Conservation (phyloP, 2,113 vertebrate genomes). For the Genyomyrus donnyi region DNA sequence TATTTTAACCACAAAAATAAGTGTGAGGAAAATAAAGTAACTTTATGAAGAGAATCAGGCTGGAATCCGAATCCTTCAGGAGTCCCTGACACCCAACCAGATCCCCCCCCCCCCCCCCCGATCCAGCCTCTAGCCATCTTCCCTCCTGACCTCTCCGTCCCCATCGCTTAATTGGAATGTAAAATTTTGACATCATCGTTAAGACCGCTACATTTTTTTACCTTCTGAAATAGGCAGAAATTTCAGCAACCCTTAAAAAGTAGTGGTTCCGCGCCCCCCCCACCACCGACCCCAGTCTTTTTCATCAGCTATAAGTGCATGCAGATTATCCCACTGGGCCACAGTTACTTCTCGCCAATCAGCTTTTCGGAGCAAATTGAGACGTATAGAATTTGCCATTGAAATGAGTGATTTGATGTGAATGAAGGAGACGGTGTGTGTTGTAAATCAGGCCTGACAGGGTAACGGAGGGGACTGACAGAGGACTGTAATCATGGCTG, state of each 20-base stretch:
- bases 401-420: conserved; percentile 77
- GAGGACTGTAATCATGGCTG: conserved; percentile 87
- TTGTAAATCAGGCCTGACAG: conserved; percentile 76
- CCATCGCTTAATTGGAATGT: conserved; percentile 2
- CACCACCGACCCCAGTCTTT: neutral
- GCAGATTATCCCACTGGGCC: conserved; percentile 22
- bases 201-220: neutral
- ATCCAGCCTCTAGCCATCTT: neutral
- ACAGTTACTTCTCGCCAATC: conserved; percentile 72
- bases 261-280: neutral
- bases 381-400: conserved; percentile 77
- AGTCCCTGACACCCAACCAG: neutral
- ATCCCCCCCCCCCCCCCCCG: neutral
- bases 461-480: conserved; percentile 83
- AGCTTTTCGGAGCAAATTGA: conserved; percentile 74
- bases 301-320: conserved; percentile 27
- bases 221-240: neutral
- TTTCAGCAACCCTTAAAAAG: conserved; percentile 3
- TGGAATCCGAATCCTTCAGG: neutral
- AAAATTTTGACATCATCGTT: conserved; percentile 14
- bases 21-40: neutral
- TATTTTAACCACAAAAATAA: neutral
- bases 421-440: conserved; percentile 70
- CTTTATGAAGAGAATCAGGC: neutral
- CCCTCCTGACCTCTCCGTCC: neutral